Base-by-base conservation (phyloP, 1,140 invertebrate species). In the Goniozus legneri region DNA sequence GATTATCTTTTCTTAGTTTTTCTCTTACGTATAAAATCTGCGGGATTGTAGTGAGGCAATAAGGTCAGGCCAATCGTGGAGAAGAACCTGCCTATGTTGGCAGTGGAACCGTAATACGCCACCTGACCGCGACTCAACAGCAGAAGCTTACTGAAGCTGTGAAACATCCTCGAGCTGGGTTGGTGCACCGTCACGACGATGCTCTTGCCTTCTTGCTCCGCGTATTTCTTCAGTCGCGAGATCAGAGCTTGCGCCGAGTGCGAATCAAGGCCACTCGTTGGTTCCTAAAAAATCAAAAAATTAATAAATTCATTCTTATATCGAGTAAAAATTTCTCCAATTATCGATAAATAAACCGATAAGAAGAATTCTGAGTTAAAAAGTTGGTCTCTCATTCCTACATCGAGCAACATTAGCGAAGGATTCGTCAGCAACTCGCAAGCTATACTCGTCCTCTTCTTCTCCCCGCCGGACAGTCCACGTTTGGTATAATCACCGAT, bases 121-220 rank as follows among this genome's bases (percentile, higher is more conserved):
- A 88, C 86, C 62, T 87, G 81, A 31, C 89, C 89, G 49, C 84
- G 82, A 58, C 84, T 86, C 10, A 92, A 71, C 16, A 92, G 70
- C n/a, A 92, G 71, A 35, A 92, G 72, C 65, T 86, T 87, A 71
- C 88, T 88, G 64, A 92, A 91, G 79, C 89, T 86, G 72, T 90
- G 86, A 69, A 92, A 93, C 71, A 92, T 91, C 71, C 91, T 87
- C 35, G 89, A 92, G 24, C 89, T 91, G 0, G 90, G 90, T 67
- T 93, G 90, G 70, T 93, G 90, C 8, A 92, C 85, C 16, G 89
- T 89, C 15, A 89, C 81, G 24, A 92, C 84, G 21, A 92, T 82
- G 2, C 87, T 89, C 70, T 91, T 92, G 38, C 87, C 82, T 67
- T 88, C 86, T 49, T 86, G 81, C 44, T 84, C 81, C 0, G 88